phyloP scores from a whole-genome alignment of 1,140 invertebrate species.

The Druon quercuslanigerum region DNA sequence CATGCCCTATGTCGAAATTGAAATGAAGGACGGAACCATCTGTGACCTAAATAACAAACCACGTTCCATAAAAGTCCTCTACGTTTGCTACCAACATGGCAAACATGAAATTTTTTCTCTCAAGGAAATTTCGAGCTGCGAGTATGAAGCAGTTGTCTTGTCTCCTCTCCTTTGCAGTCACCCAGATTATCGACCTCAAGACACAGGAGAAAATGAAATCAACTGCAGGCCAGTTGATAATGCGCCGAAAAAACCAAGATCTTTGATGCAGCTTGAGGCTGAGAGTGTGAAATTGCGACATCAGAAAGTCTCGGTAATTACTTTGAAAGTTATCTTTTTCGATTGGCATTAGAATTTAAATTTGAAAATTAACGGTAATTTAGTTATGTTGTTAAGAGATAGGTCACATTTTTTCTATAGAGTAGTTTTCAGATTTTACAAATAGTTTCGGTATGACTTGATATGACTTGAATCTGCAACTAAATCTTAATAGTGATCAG shows the following conservation, averaged over 20 bases:
- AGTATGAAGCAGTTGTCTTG: conserved; percentile 93
- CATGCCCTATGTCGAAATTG: conserved; percentile 89
- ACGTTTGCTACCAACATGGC: conserved; percentile 90
- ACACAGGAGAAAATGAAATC: conserved; percentile 87
- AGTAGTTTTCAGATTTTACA: too few relatives aligned
- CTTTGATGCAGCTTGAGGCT: conserved; percentile 82
- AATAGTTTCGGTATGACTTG: too few relatives aligned
- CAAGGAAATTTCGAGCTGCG: conserved; percentile 94
- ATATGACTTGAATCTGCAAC: too few relatives aligned
- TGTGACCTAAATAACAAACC: conserved; percentile 93
- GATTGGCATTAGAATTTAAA: too few relatives aligned
- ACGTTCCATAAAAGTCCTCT: conserved; percentile 86
- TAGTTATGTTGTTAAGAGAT: too few relatives aligned
- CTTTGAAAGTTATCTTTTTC: neutral
- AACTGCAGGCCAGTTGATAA: conserved; percentile 85
- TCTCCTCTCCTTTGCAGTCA: conserved; percentile 91
- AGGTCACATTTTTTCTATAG: too few relatives aligned
- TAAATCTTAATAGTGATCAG: too few relatives aligned
- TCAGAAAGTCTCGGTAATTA: conserved; percentile 75
- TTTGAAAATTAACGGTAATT: too few relatives aligned
- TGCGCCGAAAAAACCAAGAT: conserved; percentile 84
- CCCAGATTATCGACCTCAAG: conserved; percentile 91
- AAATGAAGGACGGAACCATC: conserved; percentile 88
- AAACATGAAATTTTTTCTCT: conserved; percentile 95
- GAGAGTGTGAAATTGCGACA: conserved; percentile 83